Evolutionary conservation across 2,113 vertebrate genomes (phyloP).

Genomic region (Semnornis frantzii): DNA sequence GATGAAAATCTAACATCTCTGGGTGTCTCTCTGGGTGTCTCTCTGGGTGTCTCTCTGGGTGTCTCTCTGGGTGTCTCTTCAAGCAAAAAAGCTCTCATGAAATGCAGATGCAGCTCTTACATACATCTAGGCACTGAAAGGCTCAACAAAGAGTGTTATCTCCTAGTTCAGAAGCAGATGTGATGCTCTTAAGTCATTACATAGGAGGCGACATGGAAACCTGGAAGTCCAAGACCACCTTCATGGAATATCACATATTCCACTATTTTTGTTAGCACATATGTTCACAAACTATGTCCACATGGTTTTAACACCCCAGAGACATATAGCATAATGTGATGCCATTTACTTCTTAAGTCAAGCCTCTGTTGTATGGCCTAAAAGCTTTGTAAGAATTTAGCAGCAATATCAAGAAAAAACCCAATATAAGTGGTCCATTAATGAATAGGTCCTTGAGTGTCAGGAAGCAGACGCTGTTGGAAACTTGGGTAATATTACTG

Average conservation of each 20-base stretch:
- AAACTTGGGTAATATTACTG: conserved; percentile 61
- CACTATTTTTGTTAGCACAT: background rate
- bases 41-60: no score
- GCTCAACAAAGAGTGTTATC: background rate
- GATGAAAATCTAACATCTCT: background rate
- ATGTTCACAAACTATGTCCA: conserved; percentile 23
- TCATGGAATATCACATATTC: background rate
- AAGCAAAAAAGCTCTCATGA: background rate
- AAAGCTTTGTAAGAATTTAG: conserved; percentile 57
- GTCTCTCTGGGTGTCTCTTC: background rate
- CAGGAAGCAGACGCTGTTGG: conserved; percentile 60
- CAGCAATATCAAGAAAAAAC: conserved; percentile 19
- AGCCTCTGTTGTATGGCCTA: conserved; percentile 18
- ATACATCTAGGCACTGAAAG: background rate
- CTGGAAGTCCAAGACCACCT: conserved; percentile 21
- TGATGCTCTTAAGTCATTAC: background rate
- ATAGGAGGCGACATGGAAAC: background rate
- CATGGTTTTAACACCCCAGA: conserved; percentile 21
- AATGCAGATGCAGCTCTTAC: background rate
- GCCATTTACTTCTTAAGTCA: conserved; percentile 40
- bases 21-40: background rate
- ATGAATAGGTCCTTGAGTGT: conserved; percentile 64
- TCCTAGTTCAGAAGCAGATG: background rate
- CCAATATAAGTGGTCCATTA: conserved; percentile 37
- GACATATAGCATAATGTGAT: conserved; percentile 23